These are phyloP conservation scores for Ascidia mentula DNA, from an alignment of 23 tunicate genomes.

Conservation along the genomic window DNA sequence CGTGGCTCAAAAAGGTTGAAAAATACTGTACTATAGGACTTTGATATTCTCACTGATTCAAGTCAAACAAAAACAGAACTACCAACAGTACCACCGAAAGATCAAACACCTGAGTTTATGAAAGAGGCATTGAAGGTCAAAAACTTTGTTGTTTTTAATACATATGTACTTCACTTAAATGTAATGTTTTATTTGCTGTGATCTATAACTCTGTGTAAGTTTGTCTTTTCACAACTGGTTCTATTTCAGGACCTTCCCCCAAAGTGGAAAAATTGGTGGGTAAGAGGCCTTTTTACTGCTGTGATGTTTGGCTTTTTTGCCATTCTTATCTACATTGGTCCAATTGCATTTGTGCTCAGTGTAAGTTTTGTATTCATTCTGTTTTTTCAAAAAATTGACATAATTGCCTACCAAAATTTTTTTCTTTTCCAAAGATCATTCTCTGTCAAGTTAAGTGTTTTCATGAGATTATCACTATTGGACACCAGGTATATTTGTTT, in stretches of 20 bases:
- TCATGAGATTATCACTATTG: conserved; percentile 96
- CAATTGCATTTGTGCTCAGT: conserved; percentile 57
- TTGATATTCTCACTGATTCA: background rate
- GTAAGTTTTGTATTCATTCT: conserved; percentile 54
- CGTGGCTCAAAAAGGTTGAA: too few relatives aligned
- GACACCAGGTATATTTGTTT: conserved; percentile 52
- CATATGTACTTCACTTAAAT: background rate
- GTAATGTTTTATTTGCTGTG: background rate
- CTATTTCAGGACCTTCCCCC: conserved; percentile 67
- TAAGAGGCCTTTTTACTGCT: conserved; percentile 74
- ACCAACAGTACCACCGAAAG: conserved; percentile 40
- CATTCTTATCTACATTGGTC: conserved; percentile 71
- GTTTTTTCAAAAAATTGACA: too few relatives aligned
- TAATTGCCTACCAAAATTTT: background rate
- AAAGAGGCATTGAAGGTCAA: conserved; percentile 81
- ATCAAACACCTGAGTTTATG: conserved; percentile 87
- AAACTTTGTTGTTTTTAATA: background rate
- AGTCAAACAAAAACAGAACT: background rate
- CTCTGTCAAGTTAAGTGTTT: conserved; percentile 80
- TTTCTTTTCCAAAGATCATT: conserved; percentile 43
- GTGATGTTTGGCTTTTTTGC: conserved; percentile 74
- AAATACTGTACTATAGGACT: background rate
- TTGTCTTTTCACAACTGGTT: background rate
- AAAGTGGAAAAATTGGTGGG: conserved; percentile 98
- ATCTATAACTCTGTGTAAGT: background rate